A percentile compares a stretch with the other conserved stretches of the same genome.
Conservation (phyloP, 2,888 invertebrate species). For the Azorinus chamasolen region DNA sequence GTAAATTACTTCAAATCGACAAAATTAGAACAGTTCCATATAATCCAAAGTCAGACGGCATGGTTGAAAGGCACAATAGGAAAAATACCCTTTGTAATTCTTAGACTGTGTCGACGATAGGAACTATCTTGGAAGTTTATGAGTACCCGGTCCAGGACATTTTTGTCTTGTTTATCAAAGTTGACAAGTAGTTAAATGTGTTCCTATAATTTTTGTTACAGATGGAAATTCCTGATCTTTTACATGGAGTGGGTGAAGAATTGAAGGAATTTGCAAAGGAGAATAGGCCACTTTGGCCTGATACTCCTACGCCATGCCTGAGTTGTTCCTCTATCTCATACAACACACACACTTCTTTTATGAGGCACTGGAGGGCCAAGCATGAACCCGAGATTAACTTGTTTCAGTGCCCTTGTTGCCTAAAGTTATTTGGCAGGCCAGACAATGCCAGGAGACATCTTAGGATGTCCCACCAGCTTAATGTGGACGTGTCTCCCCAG, state of each 20-base stretch:
- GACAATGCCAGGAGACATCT: background rate
- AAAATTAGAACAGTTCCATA: constrained; percentile 38
- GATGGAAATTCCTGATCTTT: background rate
- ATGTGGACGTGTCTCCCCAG: background rate
- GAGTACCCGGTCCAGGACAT: no score
- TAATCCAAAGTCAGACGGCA: constrained; percentile 35
- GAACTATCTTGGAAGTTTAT: constrained; percentile 6
- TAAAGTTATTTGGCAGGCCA: background rate
- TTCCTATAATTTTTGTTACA: no score
- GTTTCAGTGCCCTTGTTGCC: background rate
- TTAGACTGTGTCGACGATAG: constrained; percentile 7
- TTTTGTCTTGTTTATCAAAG: no score
- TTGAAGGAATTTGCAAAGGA: background rate
- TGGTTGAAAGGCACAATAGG: constrained; percentile 28
- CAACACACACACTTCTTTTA: background rate
- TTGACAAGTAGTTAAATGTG: no score
- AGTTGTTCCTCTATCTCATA: background rate
- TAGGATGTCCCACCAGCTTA: background rate
- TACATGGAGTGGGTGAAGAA: background rate
- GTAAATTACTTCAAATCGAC: no score
- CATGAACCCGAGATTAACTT: background rate
- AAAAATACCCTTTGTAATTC: no score
- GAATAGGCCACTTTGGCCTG: constrained; percentile 2
- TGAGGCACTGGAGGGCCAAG: constrained; percentile 6
- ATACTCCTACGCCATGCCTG: background rate